Base-by-base conservation (phyloP, 2,113 vertebrate species). In the Chloebia gouldiae region DNA sequence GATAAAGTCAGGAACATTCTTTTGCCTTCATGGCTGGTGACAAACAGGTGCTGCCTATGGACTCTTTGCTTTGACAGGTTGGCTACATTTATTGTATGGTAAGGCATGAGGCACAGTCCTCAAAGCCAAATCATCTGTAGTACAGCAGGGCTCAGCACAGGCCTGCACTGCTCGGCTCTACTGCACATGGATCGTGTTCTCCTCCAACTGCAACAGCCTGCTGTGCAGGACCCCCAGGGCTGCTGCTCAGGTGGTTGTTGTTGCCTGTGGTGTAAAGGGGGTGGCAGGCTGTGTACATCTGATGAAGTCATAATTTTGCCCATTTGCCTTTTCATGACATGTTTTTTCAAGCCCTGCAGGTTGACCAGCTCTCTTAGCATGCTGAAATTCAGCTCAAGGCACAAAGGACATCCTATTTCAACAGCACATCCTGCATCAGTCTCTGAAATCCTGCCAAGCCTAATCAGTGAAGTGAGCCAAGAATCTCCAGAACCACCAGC, bases 321-420 rank as follows among this genome's bases (percentile, higher is more conserved):
- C 97, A 1, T 66, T 65, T 86, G 10, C 39, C 21, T 73, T 73
- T 91, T 66, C 27, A 28, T 12, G 40, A 1, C 8, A 1, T 13
- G 3, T 23, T 30, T 73, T 72, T 86, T 72, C 27, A 88, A 47
- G 37, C 27, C 49, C 97, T 98, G 85, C 96, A 98, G 19, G 90
- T 68, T 65, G 98, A 97, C 2, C 72, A 88, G 33, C 98, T 98
- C n/a, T 39, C 10, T 14, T 93, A 81, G 57, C 97, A 78, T n/a
- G 87, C 98, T 96, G n/a, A 91, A 19, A 31, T 86, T 97, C 5
- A 98, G 96, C 70, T 93, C 95, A 21, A 98, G 96, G n/a, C 33
- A 70, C 6, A 0, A 4, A 11, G 98, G 95, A 65, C 82, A 97
- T 68, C 63, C 53, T 5, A 88, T 96, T 15, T 83, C 47, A 84